Base-by-base conservation (phyloP, 2,888 invertebrate species). In the Coremacera marginata region DNA sequence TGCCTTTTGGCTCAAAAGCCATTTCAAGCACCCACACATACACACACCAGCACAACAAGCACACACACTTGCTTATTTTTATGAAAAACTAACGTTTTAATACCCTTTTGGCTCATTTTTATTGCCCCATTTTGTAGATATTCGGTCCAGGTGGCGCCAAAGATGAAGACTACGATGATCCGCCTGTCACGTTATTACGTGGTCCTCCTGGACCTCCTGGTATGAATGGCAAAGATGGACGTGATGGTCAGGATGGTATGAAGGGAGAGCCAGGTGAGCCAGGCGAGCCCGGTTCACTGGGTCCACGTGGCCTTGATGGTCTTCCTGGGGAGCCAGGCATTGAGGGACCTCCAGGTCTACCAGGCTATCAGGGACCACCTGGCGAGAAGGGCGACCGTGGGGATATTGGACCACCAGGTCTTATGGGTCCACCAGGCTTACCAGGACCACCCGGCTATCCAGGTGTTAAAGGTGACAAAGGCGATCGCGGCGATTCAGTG, bases 401-500 rank as follows among this genome's bases (percentile, higher is more conserved):
- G 11, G 96, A 96, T 87, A 96, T 97, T 89, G 97, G 97, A 65
- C 96, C 96, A 9, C 96, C 98, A 14, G 98, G 98, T 78, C 92
- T 97, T 85, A 95, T 98, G 94, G 98, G 98, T 82, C 96, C 97
- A 49, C 97, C 98, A 19, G 97, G 97, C 27, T 89, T 94, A 81
- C 94, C 94, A 9, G 94, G 94, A 75, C 94, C 94, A 51, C 94
- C 94, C 82, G 96, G 96, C 3, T 96, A 96, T 90, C 96, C 96
- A 3, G 97, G 97, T 51, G 92, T 93, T 82, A 96, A 95, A 89
- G 96, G 97, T 37, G 96, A 96, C 85, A 96, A 96, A 87, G 96
- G 97, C 51, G 96, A 96, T 88, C 96, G 96, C 87, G 96, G 96
- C 49, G 96, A 97, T 92, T 96, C 96, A 93, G 96, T 96, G 91